Base-by-base conservation (phyloP, 2,797 vertebrate genomes). In the Margarornis squamiger region DNA sequence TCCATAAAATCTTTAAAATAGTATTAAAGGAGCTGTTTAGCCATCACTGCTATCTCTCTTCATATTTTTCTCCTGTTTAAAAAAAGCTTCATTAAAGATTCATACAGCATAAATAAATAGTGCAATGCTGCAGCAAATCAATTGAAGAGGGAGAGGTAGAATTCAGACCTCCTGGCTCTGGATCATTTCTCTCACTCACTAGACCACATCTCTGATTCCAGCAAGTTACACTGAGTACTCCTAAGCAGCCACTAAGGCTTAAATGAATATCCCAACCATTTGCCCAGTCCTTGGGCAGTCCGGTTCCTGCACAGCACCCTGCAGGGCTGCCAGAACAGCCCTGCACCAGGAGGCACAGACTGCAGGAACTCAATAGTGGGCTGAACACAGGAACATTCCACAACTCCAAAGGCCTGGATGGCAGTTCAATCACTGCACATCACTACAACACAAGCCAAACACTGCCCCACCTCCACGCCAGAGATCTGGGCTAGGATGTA, bases 391-490 rank as follows among this genome's bases (percentile, higher is more conserved):
- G 34, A 20, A 48, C 76, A 52, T 7, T 14, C 36, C 29, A 32
- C 16, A 52, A 43, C 9, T 26, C 46, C 54, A 5, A 8, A 24
- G 3, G 63, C 34, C 57, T 38, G 36, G 41, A 20, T 1, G 77
- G 62, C 51, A 39, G 24, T 1, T 57, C 66, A 38, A 1, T 10
- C 45, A 8, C 0, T 14, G 74, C 61, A 54, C 32, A 24, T 3
- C 21, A n/a, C 14, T 1, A 11, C 2, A 45, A 30, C 2, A 14
- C 54, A 59, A 49, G 45, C 9, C 32, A 29, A 34, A 20, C 49
- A 43, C 19, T 0, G 5, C 21, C 11, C 5, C 0, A 2, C 14
- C 34, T 27, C 26, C 0, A 0, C 14, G 20, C 32, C 5, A 0
- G 1, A 51, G 46, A 61, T 2, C 10, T 24, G 41, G 15, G 22